Evolutionary conservation across 1,140 invertebrate species (phyloP).

Genomic region (Lamellibrachia luymesi): DNA sequence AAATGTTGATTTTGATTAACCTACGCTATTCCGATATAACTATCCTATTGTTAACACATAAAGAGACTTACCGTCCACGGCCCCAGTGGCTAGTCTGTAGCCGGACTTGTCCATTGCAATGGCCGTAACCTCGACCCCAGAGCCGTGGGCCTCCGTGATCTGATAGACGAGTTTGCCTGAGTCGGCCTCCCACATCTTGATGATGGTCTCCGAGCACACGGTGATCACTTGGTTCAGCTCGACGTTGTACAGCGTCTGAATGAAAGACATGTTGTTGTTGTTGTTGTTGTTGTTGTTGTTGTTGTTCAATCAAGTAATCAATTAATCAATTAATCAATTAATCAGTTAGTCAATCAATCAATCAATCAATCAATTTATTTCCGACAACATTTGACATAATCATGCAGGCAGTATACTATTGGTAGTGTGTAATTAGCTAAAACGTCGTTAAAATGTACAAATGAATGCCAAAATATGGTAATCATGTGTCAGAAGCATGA

Average conservation of each 20-base stretch:
- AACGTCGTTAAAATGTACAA: too few species aligned
- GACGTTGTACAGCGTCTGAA: conserved; percentile 45
- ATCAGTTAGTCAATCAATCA: too few species aligned
- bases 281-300: not conserved
- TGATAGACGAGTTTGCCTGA: conserved; percentile 49
- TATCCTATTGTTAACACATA: not conserved
- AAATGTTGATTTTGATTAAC: too few species aligned
- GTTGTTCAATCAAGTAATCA: too few species aligned
- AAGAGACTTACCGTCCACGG: conserved; percentile 41
- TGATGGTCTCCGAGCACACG: conserved; percentile 51
- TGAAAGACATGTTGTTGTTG: not conserved
- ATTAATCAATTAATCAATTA: too few species aligned
- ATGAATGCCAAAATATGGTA: too few species aligned
- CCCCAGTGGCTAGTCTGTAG: conserved; percentile 52
- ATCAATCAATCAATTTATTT: too few species aligned
- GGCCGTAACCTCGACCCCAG: conserved; percentile 46
- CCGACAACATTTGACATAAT: too few species aligned
- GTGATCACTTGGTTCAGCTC: conserved; percentile 48
- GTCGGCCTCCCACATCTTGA: conserved; percentile 55
- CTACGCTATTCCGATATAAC: too few species aligned
- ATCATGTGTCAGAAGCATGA: not conserved
- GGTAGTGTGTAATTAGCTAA: too few species aligned
- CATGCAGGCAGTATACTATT: not conserved
- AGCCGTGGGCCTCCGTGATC: conserved; percentile 47
- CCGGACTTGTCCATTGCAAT: conserved; percentile 48